Conservation (phyloP, 2,888 invertebrate species). For the Tenodera sinensis region DNA sequence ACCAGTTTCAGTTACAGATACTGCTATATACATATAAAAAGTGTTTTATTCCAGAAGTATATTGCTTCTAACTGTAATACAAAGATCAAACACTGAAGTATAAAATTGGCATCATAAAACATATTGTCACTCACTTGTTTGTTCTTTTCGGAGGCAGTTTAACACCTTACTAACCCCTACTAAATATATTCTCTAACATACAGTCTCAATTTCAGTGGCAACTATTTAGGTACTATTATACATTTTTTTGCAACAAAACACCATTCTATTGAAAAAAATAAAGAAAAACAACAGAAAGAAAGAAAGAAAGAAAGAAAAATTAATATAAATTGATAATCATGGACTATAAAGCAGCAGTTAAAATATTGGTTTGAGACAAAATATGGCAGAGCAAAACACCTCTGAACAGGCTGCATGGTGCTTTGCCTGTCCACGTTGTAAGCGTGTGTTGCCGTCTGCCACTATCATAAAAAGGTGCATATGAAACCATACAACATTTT, state of each 20-base stretch:
- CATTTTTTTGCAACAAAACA: neutral
- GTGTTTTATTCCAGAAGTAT: neutral
- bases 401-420: too few relatives aligned
- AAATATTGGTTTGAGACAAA: neutral
- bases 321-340: neutral
- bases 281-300: too few relatives aligned
- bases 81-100: neutral
- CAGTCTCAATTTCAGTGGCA: neutral
- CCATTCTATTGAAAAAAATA: neutral
- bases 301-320: neutral
- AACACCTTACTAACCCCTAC: neutral
- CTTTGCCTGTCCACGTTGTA: too few relatives aligned
- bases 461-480: too few relatives aligned
- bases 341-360: neutral
- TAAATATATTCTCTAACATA: neutral
- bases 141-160: neutral
- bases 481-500: too few relatives aligned
- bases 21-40: neutral
- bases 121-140: neutral
- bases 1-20: neutral
- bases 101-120: too few relatives aligned
- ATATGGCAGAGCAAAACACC: too few relatives aligned
- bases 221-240: neutral
- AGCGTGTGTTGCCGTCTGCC: too few relatives aligned
- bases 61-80: neutral